phyloP scores from a whole-genome alignment of 1,140 invertebrate species.

The Pseudobourletiella spinata region DNA sequence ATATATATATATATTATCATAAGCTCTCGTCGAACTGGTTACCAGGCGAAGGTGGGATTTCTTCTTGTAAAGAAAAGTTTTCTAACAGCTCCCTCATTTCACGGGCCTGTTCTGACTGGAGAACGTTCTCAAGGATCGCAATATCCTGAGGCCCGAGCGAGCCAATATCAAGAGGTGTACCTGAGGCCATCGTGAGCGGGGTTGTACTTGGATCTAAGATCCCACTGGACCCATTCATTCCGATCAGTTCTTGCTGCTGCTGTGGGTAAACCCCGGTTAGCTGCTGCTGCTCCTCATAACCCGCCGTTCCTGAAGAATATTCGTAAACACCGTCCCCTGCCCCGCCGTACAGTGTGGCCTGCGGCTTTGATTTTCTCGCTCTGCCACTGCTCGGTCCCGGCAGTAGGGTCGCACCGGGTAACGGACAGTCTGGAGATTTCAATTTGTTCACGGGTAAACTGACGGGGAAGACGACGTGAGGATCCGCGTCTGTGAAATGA shows the following conservation, averaged over 20 bases:
- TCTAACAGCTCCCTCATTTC: conserved; percentile 19
- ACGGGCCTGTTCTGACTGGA: conserved; percentile 19
- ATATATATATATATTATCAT: too few species aligned
- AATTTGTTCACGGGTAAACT: conserved; percentile 17
- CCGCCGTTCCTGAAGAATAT: conserved; percentile 1
- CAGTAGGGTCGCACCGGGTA: conserved; percentile 9
- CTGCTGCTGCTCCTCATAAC: too few species aligned
- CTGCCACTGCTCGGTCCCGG: background rate
- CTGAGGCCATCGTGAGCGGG: background rate
- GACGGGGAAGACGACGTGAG: conserved; percentile 14
- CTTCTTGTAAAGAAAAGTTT: background rate
- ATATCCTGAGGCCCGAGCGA: conserved; percentile 21
- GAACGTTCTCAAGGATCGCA: conserved; percentile 25
- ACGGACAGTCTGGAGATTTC: conserved; percentile 6
- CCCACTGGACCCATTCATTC: conserved; percentile 1
- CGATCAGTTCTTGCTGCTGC: background rate
- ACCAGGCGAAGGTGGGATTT: background rate
- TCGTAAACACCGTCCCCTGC: conserved; percentile 4
- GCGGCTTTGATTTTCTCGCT: conserved; percentile 15
- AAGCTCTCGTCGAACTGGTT: too few species aligned
- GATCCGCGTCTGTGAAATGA: conserved; percentile 21
- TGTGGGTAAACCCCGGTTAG: background rate
- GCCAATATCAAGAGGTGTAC: background rate
- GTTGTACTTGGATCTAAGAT: background rate
- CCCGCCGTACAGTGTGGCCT: background rate